A percentile compares a stretch with the other conserved stretches of the same genome.
phyloP scores from a whole-genome alignment of 2,113 vertebrate genomes.

The Mystacornis crossleyi region DNA sequence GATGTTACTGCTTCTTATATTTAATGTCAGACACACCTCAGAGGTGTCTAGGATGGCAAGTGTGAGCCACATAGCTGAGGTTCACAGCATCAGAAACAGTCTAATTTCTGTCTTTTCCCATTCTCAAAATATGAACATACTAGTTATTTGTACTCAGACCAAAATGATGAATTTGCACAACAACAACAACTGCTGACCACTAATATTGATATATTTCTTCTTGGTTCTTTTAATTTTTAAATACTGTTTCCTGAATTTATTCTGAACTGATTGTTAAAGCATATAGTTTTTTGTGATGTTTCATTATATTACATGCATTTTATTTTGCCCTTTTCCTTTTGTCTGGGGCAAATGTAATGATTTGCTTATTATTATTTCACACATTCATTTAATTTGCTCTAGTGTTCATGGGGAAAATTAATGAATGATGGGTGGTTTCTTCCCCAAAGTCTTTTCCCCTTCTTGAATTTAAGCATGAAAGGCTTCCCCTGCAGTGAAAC shows the following conservation, averaged over 20 bases:
- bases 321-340: background rate
- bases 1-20: background rate
- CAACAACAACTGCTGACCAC: background rate
- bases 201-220: background rate
- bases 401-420: background rate
- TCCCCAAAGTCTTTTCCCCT: background rate
- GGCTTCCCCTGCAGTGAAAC: background rate
- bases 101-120: background rate
- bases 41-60: background rate
- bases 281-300: background rate
- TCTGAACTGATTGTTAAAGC: background rate
- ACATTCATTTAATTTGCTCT: conserved; percentile 28
- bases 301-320: background rate
- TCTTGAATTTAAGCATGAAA: conserved; percentile 9
- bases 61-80: background rate
- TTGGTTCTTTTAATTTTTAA: background rate
- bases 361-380: conserved; percentile 1
- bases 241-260: background rate
- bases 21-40: background rate
- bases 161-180: background rate
- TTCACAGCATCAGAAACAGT: background rate
- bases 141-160: background rate
- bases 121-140: background rate
- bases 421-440: background rate
- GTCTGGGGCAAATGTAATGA: background rate